Evolutionary conservation across 1,140 invertebrate species (phyloP).

Genomic region (honey bee (Apis mellifera)): DNA sequence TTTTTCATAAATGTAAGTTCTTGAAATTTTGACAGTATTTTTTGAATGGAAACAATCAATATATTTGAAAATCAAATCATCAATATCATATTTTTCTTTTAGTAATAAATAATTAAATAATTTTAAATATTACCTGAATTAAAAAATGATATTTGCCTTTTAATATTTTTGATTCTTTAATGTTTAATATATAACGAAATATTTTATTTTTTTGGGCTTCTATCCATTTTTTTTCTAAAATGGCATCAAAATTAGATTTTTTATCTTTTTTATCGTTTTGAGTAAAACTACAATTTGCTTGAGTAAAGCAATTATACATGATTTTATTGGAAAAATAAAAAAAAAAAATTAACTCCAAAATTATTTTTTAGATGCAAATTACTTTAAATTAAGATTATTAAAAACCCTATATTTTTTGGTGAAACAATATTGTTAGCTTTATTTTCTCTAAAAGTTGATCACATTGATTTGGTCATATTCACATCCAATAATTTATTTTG

Average conservation of each 20-base stretch:
- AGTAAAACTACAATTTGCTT: background rate
- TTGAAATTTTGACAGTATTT: no score
- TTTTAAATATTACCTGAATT: constrained; percentile 71
- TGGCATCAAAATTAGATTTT: constrained; percentile 70
- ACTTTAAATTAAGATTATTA: no score
- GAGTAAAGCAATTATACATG: background rate
- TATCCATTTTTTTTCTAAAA: constrained; percentile 71
- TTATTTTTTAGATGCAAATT: no score
- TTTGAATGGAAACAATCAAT: background rate
- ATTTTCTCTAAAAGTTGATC: no score
- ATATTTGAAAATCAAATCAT: background rate
- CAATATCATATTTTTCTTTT: background rate
- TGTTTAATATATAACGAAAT: constrained; percentile 75
- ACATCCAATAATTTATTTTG: no score
- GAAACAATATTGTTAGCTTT: no score
- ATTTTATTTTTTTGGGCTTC: constrained; percentile 62
- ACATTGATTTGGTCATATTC: no score
- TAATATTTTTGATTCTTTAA: constrained; percentile 70
- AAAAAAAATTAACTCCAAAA: no score
- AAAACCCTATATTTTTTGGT: no score
- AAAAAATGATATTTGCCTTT: constrained; percentile 77
- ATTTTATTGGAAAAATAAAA: background rate
- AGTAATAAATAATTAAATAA: background rate
- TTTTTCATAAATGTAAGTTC: no score
- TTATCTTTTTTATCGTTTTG: constrained; percentile 42